Evolutionary conservation across 2,888 invertebrate genomes (phyloP), one percentile per base, ranked within the genome.

Genomic region (Candidula unifasciata): DNA sequence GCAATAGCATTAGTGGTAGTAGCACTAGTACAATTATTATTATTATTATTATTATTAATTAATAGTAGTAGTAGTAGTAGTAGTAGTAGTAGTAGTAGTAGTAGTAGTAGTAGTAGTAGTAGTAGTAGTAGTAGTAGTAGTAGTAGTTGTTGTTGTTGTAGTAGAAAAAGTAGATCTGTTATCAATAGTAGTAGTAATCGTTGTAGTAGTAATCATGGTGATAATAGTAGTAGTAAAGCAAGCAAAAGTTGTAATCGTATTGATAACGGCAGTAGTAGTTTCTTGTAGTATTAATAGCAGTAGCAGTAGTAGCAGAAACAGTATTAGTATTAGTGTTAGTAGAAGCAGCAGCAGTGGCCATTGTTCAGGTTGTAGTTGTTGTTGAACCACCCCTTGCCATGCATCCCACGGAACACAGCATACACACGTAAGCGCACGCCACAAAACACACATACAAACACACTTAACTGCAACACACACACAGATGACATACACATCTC

Each of bases 91-190:
- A 73, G 52, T 37, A 73, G 73, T 37, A 73, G 73, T 37, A 37
- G 73, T 37, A 73, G 73, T 37, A 73, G 73, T 37, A 73, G 73
- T 37, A 73, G 73, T 37, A 73, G 73, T 37, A 73, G 73, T 13
- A 73, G 73, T 37, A 35, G 73, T 37, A 73, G 73, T 73, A 73
- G 66, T 66, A 80, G 80, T 66, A 68, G 66, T 66, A 80, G 68
- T 66, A 68, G 68, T 37, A 37, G 68, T 35, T 44, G 68, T 35
- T 44, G 68, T 24, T 37, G 37, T 24, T 37, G 44, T 27, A 80
- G 80, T 3, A 68, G 80, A 3, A 80, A 68, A 1, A 80, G 80
- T n/a, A 68, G 80, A 16, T 66, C 68, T 44, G 66, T 66, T 27
- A 80, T 66, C 27, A 68, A 68, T 44, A 80, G 80, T 44, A 80